These are phyloP conservation scores for Adoxophyes honmai DNA, from an alignment of 1,140 invertebrate genomes.

Conservation along the genomic window DNA sequence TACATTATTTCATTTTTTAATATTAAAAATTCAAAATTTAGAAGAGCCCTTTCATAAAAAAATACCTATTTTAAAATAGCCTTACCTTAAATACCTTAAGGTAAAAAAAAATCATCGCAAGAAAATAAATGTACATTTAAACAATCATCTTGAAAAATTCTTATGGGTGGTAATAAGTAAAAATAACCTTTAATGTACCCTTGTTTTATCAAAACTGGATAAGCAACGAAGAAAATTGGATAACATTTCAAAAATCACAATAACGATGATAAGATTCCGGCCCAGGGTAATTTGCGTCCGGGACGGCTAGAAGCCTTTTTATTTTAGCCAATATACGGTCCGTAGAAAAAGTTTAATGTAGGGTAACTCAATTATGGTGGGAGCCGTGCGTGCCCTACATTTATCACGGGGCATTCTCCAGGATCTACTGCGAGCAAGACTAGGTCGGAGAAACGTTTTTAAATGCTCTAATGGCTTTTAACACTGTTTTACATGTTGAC, in stretches of 20 bases:
- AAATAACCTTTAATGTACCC: too few relatives aligned
- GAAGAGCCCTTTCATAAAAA: too few relatives aligned
- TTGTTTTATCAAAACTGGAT: not conserved
- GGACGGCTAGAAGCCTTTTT: constrained; percentile 44
- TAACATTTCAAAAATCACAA: constrained; percentile 27
- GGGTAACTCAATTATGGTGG: constrained; percentile 61
- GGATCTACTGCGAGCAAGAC: constrained; percentile 7
- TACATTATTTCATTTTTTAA: too few relatives aligned
- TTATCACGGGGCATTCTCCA: constrained; percentile 17
- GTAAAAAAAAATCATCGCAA: too few relatives aligned
- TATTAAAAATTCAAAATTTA: too few relatives aligned
- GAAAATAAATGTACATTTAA: too few relatives aligned
- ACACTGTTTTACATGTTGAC: too few relatives aligned
- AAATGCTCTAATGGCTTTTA: too few relatives aligned
- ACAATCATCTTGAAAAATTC: too few relatives aligned
- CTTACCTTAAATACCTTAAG: too few relatives aligned
- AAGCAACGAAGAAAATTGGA: not conserved
- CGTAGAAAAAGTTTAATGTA: constrained; percentile 63
- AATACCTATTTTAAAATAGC: too few relatives aligned
- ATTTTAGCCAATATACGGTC: constrained; percentile 56
- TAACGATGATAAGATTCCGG: constrained; percentile 48
- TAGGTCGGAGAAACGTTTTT: not conserved
- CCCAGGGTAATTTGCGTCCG: constrained; percentile 51
- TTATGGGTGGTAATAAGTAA: too few relatives aligned
- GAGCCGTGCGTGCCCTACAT: constrained; percentile 35